Evolutionary conservation across 2,888 invertebrate genomes (phyloP), one percentile per base, ranked within the genome.

Genomic region (Drosophila kanekoi): DNA sequence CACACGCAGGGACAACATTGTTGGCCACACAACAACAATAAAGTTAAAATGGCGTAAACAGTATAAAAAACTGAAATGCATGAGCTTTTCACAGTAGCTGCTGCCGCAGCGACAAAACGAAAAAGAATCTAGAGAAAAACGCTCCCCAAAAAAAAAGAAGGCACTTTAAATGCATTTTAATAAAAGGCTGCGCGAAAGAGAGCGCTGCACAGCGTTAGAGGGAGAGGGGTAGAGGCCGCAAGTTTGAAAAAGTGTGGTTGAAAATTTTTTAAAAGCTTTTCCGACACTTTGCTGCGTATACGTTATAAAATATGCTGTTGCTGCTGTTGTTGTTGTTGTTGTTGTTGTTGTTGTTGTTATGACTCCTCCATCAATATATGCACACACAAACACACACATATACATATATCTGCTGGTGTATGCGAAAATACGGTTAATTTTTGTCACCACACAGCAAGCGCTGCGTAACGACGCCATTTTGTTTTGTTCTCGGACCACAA

Each of bases 1-100:
- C 32, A 23, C 56, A 28, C 33, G 48, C 35, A 56, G 51, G 38
- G 32, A 23, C 65, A 72, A 65, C 54, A 65, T 38, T 73, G 76
- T 65, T 64, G 63, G 60, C 58, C 35, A 33, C 40, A 72, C 60
- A 70, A 62, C 66, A 80, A 67, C 67, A 73, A 70, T 66, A 84
- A 80, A 81, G 85, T 80, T 77, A 68, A 84, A 80, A 80, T 84
- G 70, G 85, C 79, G 85, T 84, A 80, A 84, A 84, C 79, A 80
- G 85, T 57, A 71, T 73, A 73, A 81, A 84, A 84, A 83, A 76
- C 60, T 60, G 78, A 64, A 81, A 54, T 84, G 81, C 79, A 73
- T 77, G 69, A 84, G 79, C 77, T 83, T 77, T 80, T 62, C 65
- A 58, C 67, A 79, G 72, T 62, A 44, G 49, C 62, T 44, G 49